Evolutionary conservation across 2,113 vertebrate species (phyloP).

Genomic region (Polyodon spathula): DNA sequence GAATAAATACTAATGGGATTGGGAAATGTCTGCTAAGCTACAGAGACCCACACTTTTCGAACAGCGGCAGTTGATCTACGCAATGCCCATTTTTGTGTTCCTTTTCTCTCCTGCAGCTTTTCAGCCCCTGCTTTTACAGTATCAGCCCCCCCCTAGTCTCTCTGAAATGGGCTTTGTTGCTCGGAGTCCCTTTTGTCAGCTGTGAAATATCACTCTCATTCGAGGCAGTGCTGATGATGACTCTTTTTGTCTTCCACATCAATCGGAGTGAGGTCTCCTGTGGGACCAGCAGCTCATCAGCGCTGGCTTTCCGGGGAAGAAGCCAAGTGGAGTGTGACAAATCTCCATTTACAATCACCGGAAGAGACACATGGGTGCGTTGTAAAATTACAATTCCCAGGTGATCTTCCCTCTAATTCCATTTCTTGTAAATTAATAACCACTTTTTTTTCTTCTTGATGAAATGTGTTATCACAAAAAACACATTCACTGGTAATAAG

Average conservation of each 20-base stretch:
- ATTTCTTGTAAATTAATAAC: constrained; percentile 71
- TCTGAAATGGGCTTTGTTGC: too few species aligned
- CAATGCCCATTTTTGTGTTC: too few species aligned
- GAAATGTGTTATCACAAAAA: constrained; percentile 54
- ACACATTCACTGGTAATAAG: constrained; percentile 60
- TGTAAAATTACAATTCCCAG: constrained; percentile 57
- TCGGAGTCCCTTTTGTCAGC: constrained; percentile 27
- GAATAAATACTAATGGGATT: too few species aligned
- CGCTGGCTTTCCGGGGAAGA: constrained; percentile 54
- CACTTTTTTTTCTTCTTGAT: constrained; percentile 54
- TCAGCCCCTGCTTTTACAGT: too few species aligned
- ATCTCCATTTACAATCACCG: constrained; percentile 75
- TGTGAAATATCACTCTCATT: constrained; percentile 45
- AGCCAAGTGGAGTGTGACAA: constrained; percentile 80
- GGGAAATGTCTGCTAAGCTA: too few species aligned
- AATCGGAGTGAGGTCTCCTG: constrained; percentile 38
- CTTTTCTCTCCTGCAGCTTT: too few species aligned
- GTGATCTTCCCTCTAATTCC: constrained; percentile 63
- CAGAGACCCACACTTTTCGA: too few species aligned
- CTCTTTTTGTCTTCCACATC: constrained; percentile 30
- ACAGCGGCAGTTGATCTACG: too few species aligned
- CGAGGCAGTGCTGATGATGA: constrained; percentile 37
- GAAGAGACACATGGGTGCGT: constrained; percentile 47
- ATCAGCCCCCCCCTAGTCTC: too few species aligned
- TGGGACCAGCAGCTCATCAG: constrained; percentile 57